Evolutionary conservation across 2,113 vertebrate species (phyloP).

Genomic region (Pelecanus crispus): DNA sequence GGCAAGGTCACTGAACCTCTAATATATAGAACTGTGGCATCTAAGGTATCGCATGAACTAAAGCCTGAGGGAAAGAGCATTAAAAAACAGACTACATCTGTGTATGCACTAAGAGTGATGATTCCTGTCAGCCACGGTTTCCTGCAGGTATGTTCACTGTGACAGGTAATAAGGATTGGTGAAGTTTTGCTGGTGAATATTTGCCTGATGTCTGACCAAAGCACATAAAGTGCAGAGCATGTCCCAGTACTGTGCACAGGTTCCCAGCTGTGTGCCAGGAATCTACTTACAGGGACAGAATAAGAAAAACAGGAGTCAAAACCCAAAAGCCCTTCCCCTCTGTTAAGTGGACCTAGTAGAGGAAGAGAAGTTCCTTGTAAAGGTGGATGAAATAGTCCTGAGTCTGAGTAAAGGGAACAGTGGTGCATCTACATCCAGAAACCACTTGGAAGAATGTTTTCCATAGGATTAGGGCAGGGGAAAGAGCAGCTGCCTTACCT

Average conservation of each 20-base stretch:
- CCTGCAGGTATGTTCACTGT: neutral
- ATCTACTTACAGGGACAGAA: neutral
- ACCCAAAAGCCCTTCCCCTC: neutral
- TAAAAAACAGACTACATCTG: neutral
- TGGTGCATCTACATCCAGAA: neutral
- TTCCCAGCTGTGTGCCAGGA: neutral
- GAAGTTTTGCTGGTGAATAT: neutral
- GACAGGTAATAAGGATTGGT: neutral
- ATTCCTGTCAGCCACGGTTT: neutral
- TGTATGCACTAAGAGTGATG: neutral
- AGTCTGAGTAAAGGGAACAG: neutral
- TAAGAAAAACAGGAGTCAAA: neutral
- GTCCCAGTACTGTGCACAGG: neutral
- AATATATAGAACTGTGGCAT: neutral
- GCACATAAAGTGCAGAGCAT: neutral
- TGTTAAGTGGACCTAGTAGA: neutral
- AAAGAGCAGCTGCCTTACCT: neutral
- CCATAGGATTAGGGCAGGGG: neutral
- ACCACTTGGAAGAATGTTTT: neutral
- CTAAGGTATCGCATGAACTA: neutral
- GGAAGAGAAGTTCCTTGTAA: neutral
- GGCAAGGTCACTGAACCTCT: neutral
- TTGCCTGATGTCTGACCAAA: neutral
- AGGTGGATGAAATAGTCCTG: neutral
- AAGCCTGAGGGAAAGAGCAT: neutral